Evolutionary conservation across 2,113 vertebrate genomes (phyloP).

Genomic region (Siphamia tubifer): DNA sequence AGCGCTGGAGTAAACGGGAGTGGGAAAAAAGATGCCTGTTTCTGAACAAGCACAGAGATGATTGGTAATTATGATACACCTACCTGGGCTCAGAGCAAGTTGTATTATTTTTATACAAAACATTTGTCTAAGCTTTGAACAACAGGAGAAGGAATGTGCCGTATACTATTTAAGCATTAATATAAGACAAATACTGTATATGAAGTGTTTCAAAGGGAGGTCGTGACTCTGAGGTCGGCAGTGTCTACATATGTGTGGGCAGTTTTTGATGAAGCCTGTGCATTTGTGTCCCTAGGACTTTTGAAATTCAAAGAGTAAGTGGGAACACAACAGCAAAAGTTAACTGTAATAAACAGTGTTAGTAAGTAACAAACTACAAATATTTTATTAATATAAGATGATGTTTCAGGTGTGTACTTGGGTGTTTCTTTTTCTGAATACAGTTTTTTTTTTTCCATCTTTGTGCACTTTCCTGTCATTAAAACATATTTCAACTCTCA

Average conservation of each 20-base stretch:
- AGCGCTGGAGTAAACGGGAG: constrained; percentile 59
- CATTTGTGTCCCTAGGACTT: not conserved
- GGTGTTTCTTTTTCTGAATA: too few relatives aligned
- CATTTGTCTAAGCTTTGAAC: constrained; percentile 19
- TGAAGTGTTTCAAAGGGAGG: not conserved
- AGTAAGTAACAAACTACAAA: too few relatives aligned
- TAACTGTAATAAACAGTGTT: too few relatives aligned
- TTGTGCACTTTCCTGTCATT: too few relatives aligned
- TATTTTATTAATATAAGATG: too few relatives aligned
- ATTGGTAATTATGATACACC: constrained; percentile 75
- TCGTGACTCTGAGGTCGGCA: not conserved
- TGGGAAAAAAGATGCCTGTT: constrained; percentile 60
- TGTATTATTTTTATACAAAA: constrained; percentile 24
- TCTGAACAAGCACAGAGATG: constrained; percentile 61
- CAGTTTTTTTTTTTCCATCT: too few relatives aligned
- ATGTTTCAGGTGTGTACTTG: too few relatives aligned
- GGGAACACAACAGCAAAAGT: not conserved
- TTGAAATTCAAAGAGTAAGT: not conserved
- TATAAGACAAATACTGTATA: not conserved
- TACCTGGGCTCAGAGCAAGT: constrained; percentile 40
- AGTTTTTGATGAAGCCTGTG: not conserved
- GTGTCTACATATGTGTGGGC: constrained; percentile 10
- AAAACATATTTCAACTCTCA: too few relatives aligned
- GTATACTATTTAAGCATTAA: constrained; percentile 28
- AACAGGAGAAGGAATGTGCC: not conserved